These are phyloP conservation scores for Drosophila arawakana DNA, from an alignment of 1,140 invertebrate species.

Conservation along the genomic window DNA sequence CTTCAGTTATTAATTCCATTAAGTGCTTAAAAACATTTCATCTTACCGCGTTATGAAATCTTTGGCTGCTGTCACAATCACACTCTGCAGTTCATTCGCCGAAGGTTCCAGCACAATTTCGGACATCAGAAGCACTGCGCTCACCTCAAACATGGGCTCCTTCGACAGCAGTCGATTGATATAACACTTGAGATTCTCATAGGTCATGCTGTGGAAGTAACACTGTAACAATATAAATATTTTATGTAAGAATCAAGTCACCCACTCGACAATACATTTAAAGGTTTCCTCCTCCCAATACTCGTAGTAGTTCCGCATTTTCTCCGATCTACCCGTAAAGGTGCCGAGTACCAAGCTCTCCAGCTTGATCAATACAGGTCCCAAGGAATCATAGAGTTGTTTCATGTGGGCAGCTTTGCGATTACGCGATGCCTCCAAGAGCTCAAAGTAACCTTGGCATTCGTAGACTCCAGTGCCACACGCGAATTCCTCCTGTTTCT, in stretches of 20 bases:
- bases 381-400: constrained; percentile 89
- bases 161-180: constrained; percentile 87
- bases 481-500: constrained; percentile 33
- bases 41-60: constrained; percentile 87
- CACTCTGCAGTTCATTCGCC: constrained; percentile 90
- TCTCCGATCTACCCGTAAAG: constrained; percentile 87
- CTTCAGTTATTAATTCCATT: neutral
- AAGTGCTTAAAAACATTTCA: neutral
- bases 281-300: constrained; percentile 90
- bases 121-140: constrained; percentile 89
- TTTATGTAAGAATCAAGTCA: neutral
- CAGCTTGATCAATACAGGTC: constrained; percentile 92
- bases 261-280: constrained; percentile 85
- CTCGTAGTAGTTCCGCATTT: constrained; percentile 89
- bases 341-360: constrained; percentile 90
- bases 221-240: neutral
- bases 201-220: constrained; percentile 55
- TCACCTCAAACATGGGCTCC: constrained; percentile 90
- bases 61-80: constrained; percentile 88
- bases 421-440: constrained; percentile 88
- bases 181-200: constrained; percentile 90
- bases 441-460: constrained; percentile 84
- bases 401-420: constrained; percentile 88
- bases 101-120: constrained; percentile 91
- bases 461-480: constrained; percentile 74